A percentile compares a stretch with the other conserved stretches of the same genome.
phyloP scores from a whole-genome alignment of 1,140 invertebrate species.

The Nomia melanderi region DNA sequence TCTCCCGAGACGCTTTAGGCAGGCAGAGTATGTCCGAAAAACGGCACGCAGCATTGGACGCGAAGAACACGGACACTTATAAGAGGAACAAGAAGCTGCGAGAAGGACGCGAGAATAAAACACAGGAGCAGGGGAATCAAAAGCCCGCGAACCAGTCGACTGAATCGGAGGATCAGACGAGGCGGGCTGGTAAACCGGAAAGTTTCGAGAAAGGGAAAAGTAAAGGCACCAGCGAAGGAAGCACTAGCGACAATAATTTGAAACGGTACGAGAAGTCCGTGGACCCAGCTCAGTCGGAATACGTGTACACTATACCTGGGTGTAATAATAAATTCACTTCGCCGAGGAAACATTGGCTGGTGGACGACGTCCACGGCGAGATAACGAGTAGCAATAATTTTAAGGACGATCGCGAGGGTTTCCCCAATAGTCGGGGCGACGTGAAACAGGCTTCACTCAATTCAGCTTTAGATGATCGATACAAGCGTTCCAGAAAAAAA shows the following conservation, averaged over 20 bases:
- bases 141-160: slow-evolving; percentile 40
- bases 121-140: slow-evolving; percentile 64
- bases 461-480: slow-evolving; percentile 84
- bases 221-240: slow-evolving; percentile 64
- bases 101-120: slow-evolving; percentile 82
- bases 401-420: slow-evolving; percentile 83
- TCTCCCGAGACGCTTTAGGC: slow-evolving; percentile 94
- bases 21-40: slow-evolving; percentile 99
- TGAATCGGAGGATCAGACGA: slow-evolving; percentile 48
- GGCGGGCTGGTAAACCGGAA: slow-evolving; percentile 38
- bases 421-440: slow-evolving; percentile 84
- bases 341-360: slow-evolving; percentile 85
- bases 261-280: slow-evolving; percentile 68
- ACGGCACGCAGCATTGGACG: slow-evolving; percentile 95
- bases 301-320: slow-evolving; percentile 76
- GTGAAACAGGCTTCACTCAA: slow-evolving; percentile 86
- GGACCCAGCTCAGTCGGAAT: slow-evolving; percentile 71
- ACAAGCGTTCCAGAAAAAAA: slow-evolving; percentile 85
- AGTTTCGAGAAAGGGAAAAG: slow-evolving; percentile 55
- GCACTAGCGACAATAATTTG: slow-evolving; percentile 68
- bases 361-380: slow-evolving; percentile 82
- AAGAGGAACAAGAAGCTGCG: slow-evolving; percentile 94
- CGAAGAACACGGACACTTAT: slow-evolving; percentile 96
- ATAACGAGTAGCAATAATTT: slow-evolving; percentile 75
- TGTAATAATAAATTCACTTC: slow-evolving; percentile 75